Conservation (phyloP, 2,888 invertebrate species). For the Nudaria mundana region DNA sequence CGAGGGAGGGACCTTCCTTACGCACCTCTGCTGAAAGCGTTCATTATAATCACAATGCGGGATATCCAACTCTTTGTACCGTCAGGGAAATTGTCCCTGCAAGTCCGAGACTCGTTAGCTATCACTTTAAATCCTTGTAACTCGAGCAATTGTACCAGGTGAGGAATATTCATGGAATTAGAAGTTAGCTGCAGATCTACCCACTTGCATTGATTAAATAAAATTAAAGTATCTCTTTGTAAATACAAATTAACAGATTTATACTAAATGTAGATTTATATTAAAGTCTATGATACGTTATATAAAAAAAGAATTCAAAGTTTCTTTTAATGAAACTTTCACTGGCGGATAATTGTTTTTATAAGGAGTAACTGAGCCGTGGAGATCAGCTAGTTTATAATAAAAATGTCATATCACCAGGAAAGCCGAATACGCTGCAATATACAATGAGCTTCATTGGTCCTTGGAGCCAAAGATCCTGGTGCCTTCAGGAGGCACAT, state of each 20-base stretch:
- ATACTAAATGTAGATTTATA: too few species aligned
- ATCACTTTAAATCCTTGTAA: conserved; percentile 82
- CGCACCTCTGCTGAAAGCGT: conserved; percentile 90
- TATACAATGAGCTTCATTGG: conserved; percentile 86
- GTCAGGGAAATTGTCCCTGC: conserved; percentile 82
- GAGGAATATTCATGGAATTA: background rate
- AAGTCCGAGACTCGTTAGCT: conserved; percentile 74
- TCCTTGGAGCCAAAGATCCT: conserved; percentile 83
- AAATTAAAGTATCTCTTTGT: too few species aligned
- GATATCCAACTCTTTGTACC: conserved; percentile 87
- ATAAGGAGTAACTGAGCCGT: too few species aligned
- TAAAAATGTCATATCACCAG: conserved; percentile 56
- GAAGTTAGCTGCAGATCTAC: too few species aligned
- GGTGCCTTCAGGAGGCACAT: conserved; percentile 85
- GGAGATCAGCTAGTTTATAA: too few species aligned
- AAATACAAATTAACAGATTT: background rate
- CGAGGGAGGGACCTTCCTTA: conserved; percentile 92
- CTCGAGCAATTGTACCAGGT: conserved; percentile 77
- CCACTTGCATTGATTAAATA: too few species aligned
- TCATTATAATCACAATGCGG: conserved; percentile 84
- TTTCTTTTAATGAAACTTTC: background rate
- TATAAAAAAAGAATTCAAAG: too few species aligned
- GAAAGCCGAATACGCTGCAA: conserved; percentile 84
- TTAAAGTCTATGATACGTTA: too few species aligned
- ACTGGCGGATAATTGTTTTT: too few species aligned